Evolutionary conservation across 1,140 invertebrate species (phyloP).

Genomic region (Hyphantria cunea): DNA sequence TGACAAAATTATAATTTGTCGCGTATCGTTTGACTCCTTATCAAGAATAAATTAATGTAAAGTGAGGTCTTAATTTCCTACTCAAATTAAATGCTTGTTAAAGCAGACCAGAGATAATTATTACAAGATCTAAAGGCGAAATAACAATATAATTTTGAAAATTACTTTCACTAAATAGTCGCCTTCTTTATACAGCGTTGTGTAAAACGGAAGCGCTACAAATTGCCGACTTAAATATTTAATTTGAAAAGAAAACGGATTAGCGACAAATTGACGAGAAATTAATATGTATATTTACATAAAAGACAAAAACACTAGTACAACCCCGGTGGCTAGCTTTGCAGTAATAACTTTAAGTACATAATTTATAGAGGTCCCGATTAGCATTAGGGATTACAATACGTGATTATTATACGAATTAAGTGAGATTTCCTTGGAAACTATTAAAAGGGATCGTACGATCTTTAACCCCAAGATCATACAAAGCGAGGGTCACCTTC

Average conservation of each 20-base stretch:
- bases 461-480: constrained; percentile 52
- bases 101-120: constrained; percentile 74
- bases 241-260: constrained; percentile 73
- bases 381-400: constrained; percentile 57
- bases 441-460: constrained; percentile 69
- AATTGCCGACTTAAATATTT: constrained; percentile 76
- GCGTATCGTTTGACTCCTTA: constrained; percentile 44
- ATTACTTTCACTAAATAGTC: constrained; percentile 70
- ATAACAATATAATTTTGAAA: constrained; percentile 75
- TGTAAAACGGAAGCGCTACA: constrained; percentile 69
- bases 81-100: constrained; percentile 71
- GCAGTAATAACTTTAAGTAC: constrained; percentile 22
- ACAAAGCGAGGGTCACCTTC: constrained; percentile 66
- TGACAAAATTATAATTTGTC: constrained; percentile 35
- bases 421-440: constrained; percentile 64
- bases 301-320: constrained; percentile 11
- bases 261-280: constrained; percentile 62
- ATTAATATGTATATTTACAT: constrained; percentile 48
- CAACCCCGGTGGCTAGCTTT: constrained; percentile 3
- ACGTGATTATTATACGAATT: constrained; percentile 66
- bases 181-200: constrained; percentile 57
- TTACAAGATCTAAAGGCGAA: constrained; percentile 71
- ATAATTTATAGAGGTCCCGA: constrained; percentile 49
- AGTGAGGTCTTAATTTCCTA: constrained; percentile 58
- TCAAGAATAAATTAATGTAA: constrained; percentile 52